Evolutionary conservation across 2,797 vertebrate genomes (phyloP).

Genomic region (Propithecus perrieri): DNA sequence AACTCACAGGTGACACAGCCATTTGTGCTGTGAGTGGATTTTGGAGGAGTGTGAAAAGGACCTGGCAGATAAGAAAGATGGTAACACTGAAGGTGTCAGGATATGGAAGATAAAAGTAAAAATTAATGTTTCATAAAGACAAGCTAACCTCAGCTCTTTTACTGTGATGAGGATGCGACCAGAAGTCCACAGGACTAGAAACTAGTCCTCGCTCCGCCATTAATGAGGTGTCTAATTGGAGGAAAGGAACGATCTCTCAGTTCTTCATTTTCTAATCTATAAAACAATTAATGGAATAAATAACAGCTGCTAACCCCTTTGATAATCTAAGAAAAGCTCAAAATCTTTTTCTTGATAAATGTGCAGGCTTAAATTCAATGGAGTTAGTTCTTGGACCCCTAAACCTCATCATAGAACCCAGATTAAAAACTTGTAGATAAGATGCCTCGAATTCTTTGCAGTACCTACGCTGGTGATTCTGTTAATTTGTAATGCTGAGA

Average conservation of each 20-base stretch:
- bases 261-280: not conserved
- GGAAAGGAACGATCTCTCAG: not conserved
- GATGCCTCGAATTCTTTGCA: not conserved
- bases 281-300: not conserved
- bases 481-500: not conserved
- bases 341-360: not conserved
- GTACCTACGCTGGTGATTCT: not conserved
- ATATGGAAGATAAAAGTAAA: not conserved
- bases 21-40: not conserved
- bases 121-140: constrained; percentile 14
- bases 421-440: not conserved
- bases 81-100: not conserved
- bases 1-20: not conserved
- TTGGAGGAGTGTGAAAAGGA: not conserved
- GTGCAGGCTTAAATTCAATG: not conserved
- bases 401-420: not conserved
- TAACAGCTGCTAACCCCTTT: not conserved
- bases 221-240: not conserved
- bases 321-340: not conserved
- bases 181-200: not conserved
- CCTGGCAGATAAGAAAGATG: not conserved
- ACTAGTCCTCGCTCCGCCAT: not conserved
- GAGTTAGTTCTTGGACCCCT: not conserved
- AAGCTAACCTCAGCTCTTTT: not conserved
- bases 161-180: not conserved